Evolutionary conservation across 2,888 invertebrate species (phyloP), one percentile per base, ranked within the genome.

Genomic region (Pristionchus exspectatus): DNA sequence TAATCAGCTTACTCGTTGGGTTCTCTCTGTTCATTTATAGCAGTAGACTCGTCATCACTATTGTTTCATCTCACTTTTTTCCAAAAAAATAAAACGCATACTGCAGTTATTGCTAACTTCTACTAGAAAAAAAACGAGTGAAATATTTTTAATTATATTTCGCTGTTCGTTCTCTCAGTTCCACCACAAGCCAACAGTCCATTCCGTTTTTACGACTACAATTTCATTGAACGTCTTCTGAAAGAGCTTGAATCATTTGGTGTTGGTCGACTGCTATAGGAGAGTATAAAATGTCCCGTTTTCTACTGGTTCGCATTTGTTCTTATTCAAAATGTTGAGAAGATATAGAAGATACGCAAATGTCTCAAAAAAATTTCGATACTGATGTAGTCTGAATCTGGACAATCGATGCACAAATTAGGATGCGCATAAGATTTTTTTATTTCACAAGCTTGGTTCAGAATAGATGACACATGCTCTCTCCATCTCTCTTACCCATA

Each of bases 1-100:
- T 74, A 74, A 74, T 74, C 74, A 38, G 74, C 74, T 74, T 74
- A 38, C 74, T 74, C 38, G 74, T 21, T 74, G 38, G 74, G 74
- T 38, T 74, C 69, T 30, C 14, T 30, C 33, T 27, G n/a, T 7
- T 72, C 69, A 27, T 72, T 72, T 21, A 16, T 63, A n/a, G 33
- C 18, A 14, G 69, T 69, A 30, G 30, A 30, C 24, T 74, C 74
- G 21, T 24, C 38, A 44, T 74, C 21, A 1, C 24, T 38, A 7
- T 74, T 74, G 16, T 74, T 38, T 38, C 9, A 16, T 72, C 30
- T 30, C 69, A 30, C 14, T 72, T 33, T 72, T 30, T 12, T 30
- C 33, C 24, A 2, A 63, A 63, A 24, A 59, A 5, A 3, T 9
- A 3, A 44, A 44, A 44, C 44, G 44, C 9, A 9, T 9, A 5